Evolutionary conservation across 2,888 invertebrate genomes (phyloP), one percentile per base, ranked within the genome.

Genomic region (Drosophila mimetica): DNA sequence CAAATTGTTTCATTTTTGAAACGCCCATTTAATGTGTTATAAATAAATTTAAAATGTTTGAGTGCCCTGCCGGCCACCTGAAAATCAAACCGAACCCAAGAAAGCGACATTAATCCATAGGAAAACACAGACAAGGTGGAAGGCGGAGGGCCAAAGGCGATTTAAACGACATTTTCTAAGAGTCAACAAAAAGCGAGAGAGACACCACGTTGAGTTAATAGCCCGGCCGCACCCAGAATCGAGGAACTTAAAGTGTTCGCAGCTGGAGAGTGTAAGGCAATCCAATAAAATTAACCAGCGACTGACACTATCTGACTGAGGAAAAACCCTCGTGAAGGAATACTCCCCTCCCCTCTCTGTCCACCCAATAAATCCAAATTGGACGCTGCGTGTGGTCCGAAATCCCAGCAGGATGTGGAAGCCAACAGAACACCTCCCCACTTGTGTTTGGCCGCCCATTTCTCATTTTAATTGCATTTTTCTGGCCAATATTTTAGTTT

Each of bases 251-350:
- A 74, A 73, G 60, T 48, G 58, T 59, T 72, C 80, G 60, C 85
- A 36, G 74, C 85, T 73, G 87, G 82, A 77, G 59, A 69, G 81
- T 74, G 84, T 82, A 79, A 74, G 76, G 73, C 71, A 71, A 85
- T 73, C 65, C 70, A 85, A 84, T 84, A 71, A 84, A 86, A 86
- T 84, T 74, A 86, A 84, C 87, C 69, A 67, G 39, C 61, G 44
- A 53, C 79, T 53, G 76, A 72, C 74, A 84, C 85, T 84, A 74
- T 65, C 61, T 34, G 47, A 28, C 39, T 46, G 30, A 25, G 1
- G 55, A 50, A 74, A 59, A 58, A 22, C 16, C 25, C 14, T 25
- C 14, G 25, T n/a, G 8, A 9, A 25, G 28, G 44, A 16, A 28
- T 1, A 9, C 28, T 46, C 16, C 55, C 28, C 55, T 13, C 25